Evolutionary conservation across 1,140 invertebrate species (phyloP).

Genomic region (Euwallacea similis): DNA sequence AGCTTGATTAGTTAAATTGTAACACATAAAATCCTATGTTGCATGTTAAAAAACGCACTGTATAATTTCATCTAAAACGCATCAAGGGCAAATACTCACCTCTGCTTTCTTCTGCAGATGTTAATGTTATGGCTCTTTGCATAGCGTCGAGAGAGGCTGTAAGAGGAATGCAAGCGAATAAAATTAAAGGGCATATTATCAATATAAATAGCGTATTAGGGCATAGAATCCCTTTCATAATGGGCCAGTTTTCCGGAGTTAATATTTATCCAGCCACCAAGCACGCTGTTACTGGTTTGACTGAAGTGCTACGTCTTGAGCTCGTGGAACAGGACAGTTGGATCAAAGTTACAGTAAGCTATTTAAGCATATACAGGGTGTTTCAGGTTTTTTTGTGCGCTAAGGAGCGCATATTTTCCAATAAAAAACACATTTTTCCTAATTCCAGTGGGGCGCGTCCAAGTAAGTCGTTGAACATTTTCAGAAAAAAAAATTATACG

Average conservation of each 20-base stretch:
- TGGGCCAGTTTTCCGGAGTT: slow-evolving; percentile 34
- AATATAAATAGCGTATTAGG: slow-evolving; percentile 51
- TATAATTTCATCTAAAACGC: background rate
- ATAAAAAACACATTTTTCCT: too few species aligned
- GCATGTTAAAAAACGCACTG: background rate
- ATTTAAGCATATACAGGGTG: background rate
- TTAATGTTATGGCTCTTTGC: slow-evolving; percentile 54
- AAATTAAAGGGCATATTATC: slow-evolving; percentile 43
- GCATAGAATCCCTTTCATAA: slow-evolving; percentile 44
- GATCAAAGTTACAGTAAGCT: slow-evolving; percentile 57
- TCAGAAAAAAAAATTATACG: too few species aligned
- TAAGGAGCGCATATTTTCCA: too few species aligned
- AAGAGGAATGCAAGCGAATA: slow-evolving; percentile 44
- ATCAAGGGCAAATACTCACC: background rate
- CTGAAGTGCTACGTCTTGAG: slow-evolving; percentile 62
- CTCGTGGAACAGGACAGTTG: slow-evolving; percentile 54
- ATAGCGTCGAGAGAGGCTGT: slow-evolving; percentile 62
- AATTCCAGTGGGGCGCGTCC: too few species aligned
- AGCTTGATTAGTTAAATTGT: background rate
- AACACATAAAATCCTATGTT: too few species aligned
- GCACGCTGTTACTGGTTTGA: slow-evolving; percentile 61
- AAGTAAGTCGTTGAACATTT: too few species aligned
- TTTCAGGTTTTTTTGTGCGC: too few species aligned
- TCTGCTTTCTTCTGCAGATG: slow-evolving; percentile 22
- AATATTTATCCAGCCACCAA: slow-evolving; percentile 65